Evolutionary conservation across 2,797 vertebrate species (phyloP).

Genomic region (Enteromius trimaculatus): DNA sequence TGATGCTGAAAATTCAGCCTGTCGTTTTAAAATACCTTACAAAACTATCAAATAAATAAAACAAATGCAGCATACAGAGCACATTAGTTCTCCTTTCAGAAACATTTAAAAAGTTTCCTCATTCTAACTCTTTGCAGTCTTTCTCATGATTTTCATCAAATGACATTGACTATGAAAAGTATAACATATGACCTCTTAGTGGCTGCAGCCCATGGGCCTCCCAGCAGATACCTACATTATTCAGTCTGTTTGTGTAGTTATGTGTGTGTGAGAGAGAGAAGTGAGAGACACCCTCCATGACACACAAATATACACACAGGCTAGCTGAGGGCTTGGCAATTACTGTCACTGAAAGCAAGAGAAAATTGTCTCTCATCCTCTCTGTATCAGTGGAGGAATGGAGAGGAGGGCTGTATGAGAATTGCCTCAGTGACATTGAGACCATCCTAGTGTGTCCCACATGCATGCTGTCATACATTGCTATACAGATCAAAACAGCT

Average conservation of each 20-base stretch:
- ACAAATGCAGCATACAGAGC: neutral
- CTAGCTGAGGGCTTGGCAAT: conserved; percentile 26
- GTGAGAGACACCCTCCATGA: conserved; percentile 9
- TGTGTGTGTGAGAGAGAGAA: neutral
- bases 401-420: conserved; percentile 60
- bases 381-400: conserved; percentile 54
- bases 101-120: neutral
- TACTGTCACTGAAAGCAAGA: conserved; percentile 37
- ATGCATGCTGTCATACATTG: conserved; percentile 33
- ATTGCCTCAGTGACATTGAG: conserved; percentile 67
- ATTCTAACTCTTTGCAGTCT: conserved; percentile 7
- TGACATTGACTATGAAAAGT: conserved; percentile 2
- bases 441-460: conserved; percentile 58
- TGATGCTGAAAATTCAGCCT: neutral
- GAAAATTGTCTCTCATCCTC: conserved; percentile 26
- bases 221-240: conserved; percentile 14
- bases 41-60: neutral
- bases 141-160: neutral
- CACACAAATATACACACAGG: neutral
- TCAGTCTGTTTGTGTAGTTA: neutral
- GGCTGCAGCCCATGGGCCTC: conserved; percentile 13
- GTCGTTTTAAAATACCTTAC: neutral
- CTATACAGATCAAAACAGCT: conserved; percentile 25
- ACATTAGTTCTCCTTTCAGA: neutral
- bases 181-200: conserved; percentile 44